Base-by-base conservation (phyloP, 2,888 invertebrate species). In the Chelonus formosanus region DNA sequence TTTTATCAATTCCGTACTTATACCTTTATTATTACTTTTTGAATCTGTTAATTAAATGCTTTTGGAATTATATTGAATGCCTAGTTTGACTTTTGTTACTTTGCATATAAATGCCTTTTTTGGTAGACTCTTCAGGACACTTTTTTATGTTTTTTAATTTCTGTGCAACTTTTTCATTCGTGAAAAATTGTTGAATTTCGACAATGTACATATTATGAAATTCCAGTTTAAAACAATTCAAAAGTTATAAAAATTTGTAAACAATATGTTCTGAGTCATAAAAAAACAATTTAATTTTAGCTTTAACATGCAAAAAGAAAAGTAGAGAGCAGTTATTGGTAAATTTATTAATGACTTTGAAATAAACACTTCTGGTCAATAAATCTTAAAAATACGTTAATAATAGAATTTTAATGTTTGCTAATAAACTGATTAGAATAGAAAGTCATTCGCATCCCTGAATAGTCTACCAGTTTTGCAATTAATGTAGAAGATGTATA, bases 401-500 rank as follows among this genome's bases (percentile, higher is more conserved):
- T 68, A 65, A 71, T 68, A 68, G 57, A 66, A 69, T 73, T 73
- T 76, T 76, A 75, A 67, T 55, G 73, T 20, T 20, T 20, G 20
- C 20, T 20, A 20, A 2, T 20, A 2, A 20, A 20, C 20, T 20
- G 20, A 20, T 20, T 20, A 20, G 20, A 20, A 20, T 20, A 20
- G 20, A 20, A 20, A 20, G 2, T 20, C 71, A 73, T 73, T 75
- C 71, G 72, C 72, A 76, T 73, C 70, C 76, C 75, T 78, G 77
- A 80, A 80, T 72, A 76, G 75, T 79, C 80, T 80, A 81, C 75
- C 79, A 71, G 75, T 34, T 61, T 72, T 70, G 71, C 70, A 69
- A 70, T 70, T 72, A 63, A 52, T 44, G 62, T 69, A 52, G 63
- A 35, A 35, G 40, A 7, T 10, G 48, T 40, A 60, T 40, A 60